Evolutionary conservation across 2,888 invertebrate species (phyloP).

Genomic region (Prostheceraeus crozeri): DNA sequence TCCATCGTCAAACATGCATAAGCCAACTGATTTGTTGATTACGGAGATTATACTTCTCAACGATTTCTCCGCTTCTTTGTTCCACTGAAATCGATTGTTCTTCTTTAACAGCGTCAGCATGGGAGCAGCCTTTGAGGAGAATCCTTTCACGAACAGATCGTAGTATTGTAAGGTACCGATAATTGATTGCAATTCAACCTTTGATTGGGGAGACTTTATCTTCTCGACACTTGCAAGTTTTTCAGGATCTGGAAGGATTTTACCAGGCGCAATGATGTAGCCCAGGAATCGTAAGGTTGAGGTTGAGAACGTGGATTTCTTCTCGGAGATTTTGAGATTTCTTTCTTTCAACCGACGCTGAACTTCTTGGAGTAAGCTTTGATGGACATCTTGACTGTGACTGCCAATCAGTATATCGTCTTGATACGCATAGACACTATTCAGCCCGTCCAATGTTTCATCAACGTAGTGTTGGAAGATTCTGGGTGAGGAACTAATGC

Average conservation of each 20-base stretch:
- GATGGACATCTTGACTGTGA: background rate
- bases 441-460: background rate
- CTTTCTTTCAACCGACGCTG: background rate
- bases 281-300: background rate
- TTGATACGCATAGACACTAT: background rate
- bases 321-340: background rate
- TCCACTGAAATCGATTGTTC: constrained; percentile 40
- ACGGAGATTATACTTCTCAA: constrained; percentile 38
- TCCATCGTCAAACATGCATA: constrained; percentile 36
- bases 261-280: background rate
- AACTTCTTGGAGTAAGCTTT: background rate
- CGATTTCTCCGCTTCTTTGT: constrained; percentile 36
- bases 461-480: background rate
- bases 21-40: constrained; percentile 38
- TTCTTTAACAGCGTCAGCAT: constrained; percentile 39
- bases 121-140: constrained; percentile 40
- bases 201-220: background rate
- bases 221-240: background rate
- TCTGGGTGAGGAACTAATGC: background rate
- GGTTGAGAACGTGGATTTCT: background rate
- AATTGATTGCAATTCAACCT: constrained; percentile 27
- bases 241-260: background rate
- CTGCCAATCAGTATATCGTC: constrained; percentile 8
- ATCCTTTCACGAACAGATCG: constrained; percentile 39
- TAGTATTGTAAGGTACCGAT: constrained; percentile 41